These are phyloP conservation scores for Mormyrops attenuatus DNA, from an alignment of 2,797 vertebrate genomes.

Conservation along the genomic window DNA sequence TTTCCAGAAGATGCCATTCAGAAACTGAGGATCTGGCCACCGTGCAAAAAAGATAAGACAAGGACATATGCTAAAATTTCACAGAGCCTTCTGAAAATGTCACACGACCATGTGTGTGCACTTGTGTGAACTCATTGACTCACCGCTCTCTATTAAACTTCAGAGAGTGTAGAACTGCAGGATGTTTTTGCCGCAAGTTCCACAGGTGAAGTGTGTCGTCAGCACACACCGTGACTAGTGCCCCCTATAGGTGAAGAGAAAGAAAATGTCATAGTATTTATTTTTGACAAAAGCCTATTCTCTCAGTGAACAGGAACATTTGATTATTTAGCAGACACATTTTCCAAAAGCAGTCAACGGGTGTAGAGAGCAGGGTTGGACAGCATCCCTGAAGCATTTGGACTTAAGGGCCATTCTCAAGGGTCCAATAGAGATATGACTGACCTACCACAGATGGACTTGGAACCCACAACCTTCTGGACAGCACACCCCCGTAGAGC, in stretches of 20 bases:
- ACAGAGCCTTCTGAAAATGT: background rate
- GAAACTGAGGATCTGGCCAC: background rate
- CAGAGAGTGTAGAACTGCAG: conserved; percentile 93
- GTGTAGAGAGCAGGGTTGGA: background rate
- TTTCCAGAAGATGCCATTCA: background rate
- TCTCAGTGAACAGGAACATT: background rate
- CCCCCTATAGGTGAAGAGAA: conserved; percentile 65
- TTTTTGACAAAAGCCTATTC: background rate
- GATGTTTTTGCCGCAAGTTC: conserved; percentile 92
- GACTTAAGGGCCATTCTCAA: background rate
- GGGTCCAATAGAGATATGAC: background rate
- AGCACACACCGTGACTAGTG: conserved; percentile 88
- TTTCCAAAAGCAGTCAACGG: background rate
- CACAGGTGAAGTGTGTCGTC: conserved; percentile 95
- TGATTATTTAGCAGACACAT: background rate
- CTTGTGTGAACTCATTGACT: conserved; percentile 34
- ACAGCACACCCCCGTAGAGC: background rate
- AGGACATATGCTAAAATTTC: background rate
- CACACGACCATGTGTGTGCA: background rate
- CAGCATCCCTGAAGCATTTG: background rate
- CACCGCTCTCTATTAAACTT: conserved; percentile 97
- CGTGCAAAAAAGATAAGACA: background rate
- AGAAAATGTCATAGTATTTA: background rate
- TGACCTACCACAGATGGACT: background rate
- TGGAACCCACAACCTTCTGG: background rate